Base-by-base conservation (phyloP, 1,140 invertebrate species). In the Sinonovacula constricta region DNA sequence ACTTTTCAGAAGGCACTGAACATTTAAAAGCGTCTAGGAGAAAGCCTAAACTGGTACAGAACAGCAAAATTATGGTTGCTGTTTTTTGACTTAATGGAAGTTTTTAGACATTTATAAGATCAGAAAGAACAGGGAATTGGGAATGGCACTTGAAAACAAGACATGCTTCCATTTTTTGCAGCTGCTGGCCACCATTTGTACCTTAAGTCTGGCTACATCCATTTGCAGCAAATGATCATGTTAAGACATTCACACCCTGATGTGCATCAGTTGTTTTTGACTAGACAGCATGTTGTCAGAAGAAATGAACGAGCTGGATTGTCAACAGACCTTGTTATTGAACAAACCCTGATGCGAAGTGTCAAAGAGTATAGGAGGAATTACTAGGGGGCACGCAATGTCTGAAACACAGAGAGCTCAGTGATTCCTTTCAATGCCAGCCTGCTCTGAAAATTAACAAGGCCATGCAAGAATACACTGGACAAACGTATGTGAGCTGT, bases 161-260 rank as follows among this genome's bases (percentile, higher is more conserved):
- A 86, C 75, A 91, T 92, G 85, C 75, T 92, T 15, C 89, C 90
- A 12, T 91, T 80, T 65, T 90, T 91, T 82, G 87, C 91, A 81
- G 89, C 91, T 5, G 62, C 83, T 76, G 91, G 91, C 30, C 92
- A 92, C 81, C 88, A 90, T 74, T 70, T 87, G 45, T 92, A 92
- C 83, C 89, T 92, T 4, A 92, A 92, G 89, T 91, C 88, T 68
- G 83, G 82, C 54, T 88, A 90, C 39, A 68, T 92, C 22, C 92
- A 92, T 83, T 65, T 92, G 15, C 91, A 92, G 88, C 80, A 91
- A 83, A 92, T 90, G 90, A 0, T 60, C 67, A 45, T 86, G 69
- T 81, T 90, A 68, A 22, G 85, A 54, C 66, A 80, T 10, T 68
- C 34, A 39, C 36, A 69, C 51, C 57, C 36, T 63, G 78, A 22